Base-by-base conservation (phyloP, 1,140 invertebrate genomes). In the Nasonia vitripennis region DNA sequence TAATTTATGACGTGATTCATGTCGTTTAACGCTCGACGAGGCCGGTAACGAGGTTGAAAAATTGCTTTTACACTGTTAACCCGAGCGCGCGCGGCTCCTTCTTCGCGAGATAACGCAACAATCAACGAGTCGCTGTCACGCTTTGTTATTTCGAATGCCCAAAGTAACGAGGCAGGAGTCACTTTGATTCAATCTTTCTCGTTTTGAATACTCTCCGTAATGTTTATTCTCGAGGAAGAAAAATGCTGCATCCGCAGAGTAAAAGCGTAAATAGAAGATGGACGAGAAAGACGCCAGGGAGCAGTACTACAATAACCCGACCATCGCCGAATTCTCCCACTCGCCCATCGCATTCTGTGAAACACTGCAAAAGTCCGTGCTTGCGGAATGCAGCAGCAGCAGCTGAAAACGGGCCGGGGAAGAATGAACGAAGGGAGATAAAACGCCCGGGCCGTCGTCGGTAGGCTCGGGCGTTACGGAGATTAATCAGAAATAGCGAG, bases 401-500 rank as follows among this genome's bases (percentile, higher is more conserved):
- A 78, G 31, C 45, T 71, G 34, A 82, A 80, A 81, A 68, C 51
- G 51, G 17, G 67, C n/a, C 51, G 82, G 78, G 45, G 70, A 48
- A 82, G 71, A 78, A 75, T 27, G 80, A 78, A 81, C 73, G 86
- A 84, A 11, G 51, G 62, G 51, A 75, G 27, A 81, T 73, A 86
- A 67, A 77, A 78, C 17, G 55, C 78, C 68, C 23, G 80, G 55
- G 48, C 14, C 48, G 12, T 51, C 70, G 34, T 45, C 79, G 84
- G 84, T 78, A 77, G 62, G 62, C 41, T 34, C 62, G 14, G 20
- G 55, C 55, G 80, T 86, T 80, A 77, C 73, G 86, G 77, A 89
- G 90, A 91, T 91, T 91, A 91, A 91, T 91, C 90, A 91, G 88
- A 90, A 90, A 90, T 90, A 90, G 89, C 87, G 89, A 87, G 88